Conservation (phyloP, 1,140 invertebrate genomes). For the Caenorhabditis inopinata region DNA sequence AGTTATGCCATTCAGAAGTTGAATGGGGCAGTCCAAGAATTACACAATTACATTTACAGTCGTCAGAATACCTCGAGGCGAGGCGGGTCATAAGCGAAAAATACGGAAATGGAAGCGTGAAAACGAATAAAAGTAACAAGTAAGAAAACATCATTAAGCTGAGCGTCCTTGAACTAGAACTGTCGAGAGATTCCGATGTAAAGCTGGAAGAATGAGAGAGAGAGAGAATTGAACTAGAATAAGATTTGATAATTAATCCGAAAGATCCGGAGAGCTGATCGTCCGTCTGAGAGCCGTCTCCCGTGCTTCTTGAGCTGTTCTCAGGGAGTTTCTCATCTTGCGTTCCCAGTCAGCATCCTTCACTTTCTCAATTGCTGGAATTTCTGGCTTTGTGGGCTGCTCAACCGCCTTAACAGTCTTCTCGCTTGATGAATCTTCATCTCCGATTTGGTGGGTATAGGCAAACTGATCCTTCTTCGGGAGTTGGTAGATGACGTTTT, state of each 20-base stretch:
- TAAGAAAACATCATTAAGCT: neutral
- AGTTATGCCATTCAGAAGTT: conserved; percentile 28
- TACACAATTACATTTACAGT: neutral
- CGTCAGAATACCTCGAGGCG: neutral
- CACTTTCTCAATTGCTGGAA: neutral
- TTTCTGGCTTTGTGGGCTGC: neutral
- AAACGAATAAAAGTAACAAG: neutral
- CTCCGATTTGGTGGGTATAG: conserved; percentile 43
- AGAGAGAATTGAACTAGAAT: neutral
- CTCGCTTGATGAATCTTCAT: conserved; percentile 37
- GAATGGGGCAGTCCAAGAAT: neutral
- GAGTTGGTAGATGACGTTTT: conserved; percentile 46
- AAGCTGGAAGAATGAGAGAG: neutral
- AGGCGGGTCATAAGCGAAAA: neutral
- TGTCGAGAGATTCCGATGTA: neutral
- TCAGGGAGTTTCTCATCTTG: conserved; percentile 20
- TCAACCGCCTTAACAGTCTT: conserved; percentile 26
- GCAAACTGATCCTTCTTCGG: conserved; percentile 45
- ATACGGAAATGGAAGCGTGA: no score
- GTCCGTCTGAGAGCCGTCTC: neutral
- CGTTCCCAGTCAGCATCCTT: conserved; percentile 2
- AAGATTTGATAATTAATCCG: neutral
- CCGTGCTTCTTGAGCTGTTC: neutral
- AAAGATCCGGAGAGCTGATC: conserved; percentile 22
- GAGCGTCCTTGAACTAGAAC: neutral